A percentile compares a stretch with the other conserved stretches of the same genome.
These are phyloP conservation scores for Diarsia rubi DNA, from an alignment of 2,888 invertebrate species.

Conservation along the genomic window DNA sequence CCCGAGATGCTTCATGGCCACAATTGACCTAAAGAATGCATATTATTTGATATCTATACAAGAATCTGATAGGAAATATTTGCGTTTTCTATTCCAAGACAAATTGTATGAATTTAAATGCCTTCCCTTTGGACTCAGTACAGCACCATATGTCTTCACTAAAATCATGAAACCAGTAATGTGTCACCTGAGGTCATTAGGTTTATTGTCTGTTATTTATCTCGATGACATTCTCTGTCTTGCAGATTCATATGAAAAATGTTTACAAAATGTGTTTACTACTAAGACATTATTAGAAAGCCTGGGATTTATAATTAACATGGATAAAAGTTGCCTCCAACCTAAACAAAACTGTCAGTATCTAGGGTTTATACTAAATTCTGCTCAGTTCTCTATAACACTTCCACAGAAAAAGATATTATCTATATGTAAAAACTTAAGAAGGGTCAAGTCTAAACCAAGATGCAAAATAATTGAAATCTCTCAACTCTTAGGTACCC, in stretches of 20 bases:
- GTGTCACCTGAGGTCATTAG: conserved; percentile 2
- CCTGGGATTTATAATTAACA: conserved; percentile 55
- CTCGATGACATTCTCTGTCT: conserved; percentile 47
- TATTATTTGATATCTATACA: conserved; percentile 38
- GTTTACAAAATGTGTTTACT: conserved; percentile 8
- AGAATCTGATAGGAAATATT: conserved; percentile 21
- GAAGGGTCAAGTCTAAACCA: conserved; percentile 9
- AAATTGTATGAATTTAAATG: conserved; percentile 5
- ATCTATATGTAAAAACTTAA: conserved; percentile 20
- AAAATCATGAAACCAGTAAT: conserved; percentile 4
- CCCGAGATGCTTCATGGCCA: too few relatives aligned
- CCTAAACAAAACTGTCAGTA: conserved; percentile 46
- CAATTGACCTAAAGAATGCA: conserved; percentile 53
- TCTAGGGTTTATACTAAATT: conserved; percentile 50
- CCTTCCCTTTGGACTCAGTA: conserved; percentile 6
- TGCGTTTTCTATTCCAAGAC: too few relatives aligned
- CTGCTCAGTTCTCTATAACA: conserved; percentile 14
- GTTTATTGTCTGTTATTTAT: conserved; percentile 45
- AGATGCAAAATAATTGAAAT: conserved; percentile 59
- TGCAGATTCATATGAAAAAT: conserved; percentile 23
- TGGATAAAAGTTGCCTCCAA: conserved; percentile 48
- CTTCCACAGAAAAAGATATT: conserved; percentile 51
- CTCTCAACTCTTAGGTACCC: conserved; percentile 56
- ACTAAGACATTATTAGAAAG: conserved; percentile 7
- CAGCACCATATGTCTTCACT: conserved; percentile 8